Evolutionary conservation across 2,888 invertebrate genomes (phyloP).

Genomic region (Nymphalis urticae): DNA sequence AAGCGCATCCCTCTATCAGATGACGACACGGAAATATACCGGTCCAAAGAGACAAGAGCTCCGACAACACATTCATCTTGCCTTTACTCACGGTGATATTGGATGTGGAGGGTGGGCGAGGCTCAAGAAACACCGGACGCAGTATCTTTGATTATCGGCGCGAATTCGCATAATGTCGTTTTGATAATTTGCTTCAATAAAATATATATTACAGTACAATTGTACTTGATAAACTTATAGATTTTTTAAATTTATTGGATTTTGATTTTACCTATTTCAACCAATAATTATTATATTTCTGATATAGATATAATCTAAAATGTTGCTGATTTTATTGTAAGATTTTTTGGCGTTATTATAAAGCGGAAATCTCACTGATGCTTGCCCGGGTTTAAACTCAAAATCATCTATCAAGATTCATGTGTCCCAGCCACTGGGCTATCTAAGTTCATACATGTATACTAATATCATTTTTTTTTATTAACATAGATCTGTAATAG

Average conservation of each 20-base stretch:
- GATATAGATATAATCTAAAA: too few species aligned
- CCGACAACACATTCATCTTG: slow-evolving; percentile 52
- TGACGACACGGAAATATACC: slow-evolving; percentile 59
- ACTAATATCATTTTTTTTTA: too few species aligned
- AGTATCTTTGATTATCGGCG: slow-evolving; percentile 58
- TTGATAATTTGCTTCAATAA: slow-evolving; percentile 49
- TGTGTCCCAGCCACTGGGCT: too few species aligned
- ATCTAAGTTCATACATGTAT: too few species aligned
- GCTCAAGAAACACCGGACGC: slow-evolving; percentile 40
- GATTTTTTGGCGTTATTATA: too few species aligned
- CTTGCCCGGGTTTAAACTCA: too few species aligned
- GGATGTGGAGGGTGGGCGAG: slow-evolving; percentile 22
- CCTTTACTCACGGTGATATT: slow-evolving; percentile 38
- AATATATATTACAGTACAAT: slow-evolving; percentile 4
- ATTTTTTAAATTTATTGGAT: neutral
- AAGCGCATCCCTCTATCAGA: slow-evolving; percentile 47
- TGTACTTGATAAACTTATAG: neutral
- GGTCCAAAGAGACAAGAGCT: slow-evolving; percentile 56
- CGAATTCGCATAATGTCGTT: slow-evolving; percentile 48
- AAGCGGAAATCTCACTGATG: too few species aligned
- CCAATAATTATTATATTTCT: too few species aligned
- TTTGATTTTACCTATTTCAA: neutral
- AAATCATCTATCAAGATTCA: too few species aligned
- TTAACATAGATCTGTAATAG: too few species aligned
- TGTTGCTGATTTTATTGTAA: too few species aligned